Percentiles rank a stretch among this genome's conserved stretches.
Conservation (phyloP, 2,888 invertebrate species). For the Onthophagus sagittarius region DNA sequence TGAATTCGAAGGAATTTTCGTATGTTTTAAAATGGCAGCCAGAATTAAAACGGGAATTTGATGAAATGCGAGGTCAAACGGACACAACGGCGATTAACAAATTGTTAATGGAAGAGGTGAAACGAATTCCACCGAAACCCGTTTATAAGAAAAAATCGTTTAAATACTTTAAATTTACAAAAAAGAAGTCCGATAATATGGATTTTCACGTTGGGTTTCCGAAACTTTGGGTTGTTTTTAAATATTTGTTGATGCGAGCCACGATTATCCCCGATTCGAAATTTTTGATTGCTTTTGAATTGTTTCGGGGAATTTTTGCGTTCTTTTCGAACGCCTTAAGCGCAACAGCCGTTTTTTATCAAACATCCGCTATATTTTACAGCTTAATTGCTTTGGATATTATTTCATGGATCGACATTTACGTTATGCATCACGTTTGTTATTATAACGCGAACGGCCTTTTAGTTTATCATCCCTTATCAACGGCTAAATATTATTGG, state of each 20-base stretch:
- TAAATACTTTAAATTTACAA: conserved; percentile 11
- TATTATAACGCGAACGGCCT: conserved; percentile 31
- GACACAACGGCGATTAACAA: neutral
- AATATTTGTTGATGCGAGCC: conserved; percentile 23
- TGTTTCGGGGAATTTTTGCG: conserved; percentile 25
- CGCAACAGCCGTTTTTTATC: conserved; percentile 11
- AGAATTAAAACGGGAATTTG: conserved; percentile 2
- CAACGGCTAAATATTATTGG: conserved; percentile 32
- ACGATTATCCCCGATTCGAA: conserved; percentile 27
- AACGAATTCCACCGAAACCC: neutral
- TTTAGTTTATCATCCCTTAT: conserved; percentile 33
- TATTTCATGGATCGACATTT: conserved; percentile 30
- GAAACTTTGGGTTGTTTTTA: conserved; percentile 1
- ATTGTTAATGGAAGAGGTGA: neutral
- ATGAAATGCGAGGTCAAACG: neutral
- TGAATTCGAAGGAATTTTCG: conserved; percentile 8
- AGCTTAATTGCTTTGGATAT: conserved; percentile 26
- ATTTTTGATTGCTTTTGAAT: conserved; percentile 31
- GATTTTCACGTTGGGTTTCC: conserved; percentile 14
- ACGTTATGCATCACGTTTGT: conserved; percentile 31
- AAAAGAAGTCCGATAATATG: conserved; percentile 16
- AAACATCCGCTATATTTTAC: conserved; percentile 12
- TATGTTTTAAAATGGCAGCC: conserved; percentile 1
- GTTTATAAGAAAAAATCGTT: conserved; percentile 2
- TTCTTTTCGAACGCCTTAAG: conserved; percentile 24